Conservation (phyloP, 1,140 invertebrate genomes). For the Drosophila sp. region DNA sequence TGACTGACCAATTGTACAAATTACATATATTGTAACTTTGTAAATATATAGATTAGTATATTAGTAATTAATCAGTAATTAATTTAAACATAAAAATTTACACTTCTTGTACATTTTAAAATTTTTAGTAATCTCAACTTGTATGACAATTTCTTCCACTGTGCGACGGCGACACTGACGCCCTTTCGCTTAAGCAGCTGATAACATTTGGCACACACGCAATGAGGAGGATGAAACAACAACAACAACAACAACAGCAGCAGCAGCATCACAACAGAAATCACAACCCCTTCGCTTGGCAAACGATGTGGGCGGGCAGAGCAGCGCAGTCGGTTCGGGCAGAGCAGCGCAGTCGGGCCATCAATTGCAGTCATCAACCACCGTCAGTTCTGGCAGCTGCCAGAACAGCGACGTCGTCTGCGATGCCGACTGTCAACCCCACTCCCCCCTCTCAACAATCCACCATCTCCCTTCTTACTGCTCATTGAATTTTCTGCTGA, state of each 20-base stretch:
- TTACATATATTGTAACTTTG: too few species aligned
- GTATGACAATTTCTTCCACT: neutral
- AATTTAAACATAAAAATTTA: neutral
- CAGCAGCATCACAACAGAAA: conserved; percentile 43
- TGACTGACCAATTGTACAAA: too few species aligned
- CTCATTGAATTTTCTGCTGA: conserved; percentile 83
- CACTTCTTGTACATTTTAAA: too few species aligned
- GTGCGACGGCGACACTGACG: neutral
- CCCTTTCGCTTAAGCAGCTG: conserved; percentile 66
- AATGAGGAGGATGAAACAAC: conserved; percentile 28
- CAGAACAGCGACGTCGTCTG: conserved; percentile 63
- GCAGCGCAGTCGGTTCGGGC: neutral
- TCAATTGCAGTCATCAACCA: conserved; percentile 83
- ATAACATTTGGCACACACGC: conserved; percentile 66
- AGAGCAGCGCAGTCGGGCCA: conserved; percentile 45
- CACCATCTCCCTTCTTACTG: conserved; percentile 23
- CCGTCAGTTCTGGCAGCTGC: conserved; percentile 59
- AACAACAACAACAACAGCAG: conserved; percentile 21
- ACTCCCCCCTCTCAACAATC: neutral
- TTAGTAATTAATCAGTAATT: neutral
- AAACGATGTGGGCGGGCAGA: conserved; percentile 62
- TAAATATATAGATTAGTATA: too few species aligned
- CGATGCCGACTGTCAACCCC: conserved; percentile 4
- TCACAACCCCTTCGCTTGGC: conserved; percentile 72
- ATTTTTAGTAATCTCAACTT: too few species aligned